A percentile compares a stretch with the other conserved stretches of the same genome.
Conservation (phyloP, 2,113 vertebrate species). For the Anoura caudifer region DNA sequence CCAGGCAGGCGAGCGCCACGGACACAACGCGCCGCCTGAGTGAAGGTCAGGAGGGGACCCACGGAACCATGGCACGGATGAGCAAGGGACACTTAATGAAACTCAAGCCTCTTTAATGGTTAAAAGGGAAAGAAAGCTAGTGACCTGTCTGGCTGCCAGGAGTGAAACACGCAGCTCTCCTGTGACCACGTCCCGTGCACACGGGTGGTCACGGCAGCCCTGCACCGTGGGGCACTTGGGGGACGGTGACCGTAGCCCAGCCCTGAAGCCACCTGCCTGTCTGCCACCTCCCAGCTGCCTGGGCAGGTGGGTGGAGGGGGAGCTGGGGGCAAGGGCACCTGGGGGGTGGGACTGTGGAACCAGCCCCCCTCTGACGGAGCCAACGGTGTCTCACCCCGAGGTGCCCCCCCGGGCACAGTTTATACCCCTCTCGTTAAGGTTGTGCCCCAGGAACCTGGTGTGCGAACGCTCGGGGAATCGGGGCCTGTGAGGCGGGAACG, state of each 20-base stretch:
- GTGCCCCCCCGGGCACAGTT: accelerated
- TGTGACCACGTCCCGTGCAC: accelerated
- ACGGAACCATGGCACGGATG: accelerated
- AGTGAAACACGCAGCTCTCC: accelerated
- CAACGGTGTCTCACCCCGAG: accelerated
- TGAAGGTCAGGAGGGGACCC: not conserved
- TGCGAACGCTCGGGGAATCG: not conserved
- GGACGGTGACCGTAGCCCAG: accelerated
- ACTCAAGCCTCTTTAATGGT: too few relatives aligned
- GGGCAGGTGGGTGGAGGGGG: accelerated
- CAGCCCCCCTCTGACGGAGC: not conserved
- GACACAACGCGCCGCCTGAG: accelerated
- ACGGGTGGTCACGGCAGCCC: accelerated
- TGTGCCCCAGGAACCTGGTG: accelerated
- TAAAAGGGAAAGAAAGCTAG: not conserved
- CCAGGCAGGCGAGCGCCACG: not conserved
- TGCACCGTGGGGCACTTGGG: not conserved
- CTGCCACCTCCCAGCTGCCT: accelerated
- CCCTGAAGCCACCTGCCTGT: accelerated
- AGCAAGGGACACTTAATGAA: not conserved
- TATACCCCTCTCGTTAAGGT: accelerated
- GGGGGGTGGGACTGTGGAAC: not conserved
- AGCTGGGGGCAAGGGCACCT: not conserved
- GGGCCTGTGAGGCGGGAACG: accelerated
- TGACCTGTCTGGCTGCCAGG: accelerated